phyloP scores from a whole-genome alignment of 2,113 vertebrate species.

The Isichthys henryi region DNA sequence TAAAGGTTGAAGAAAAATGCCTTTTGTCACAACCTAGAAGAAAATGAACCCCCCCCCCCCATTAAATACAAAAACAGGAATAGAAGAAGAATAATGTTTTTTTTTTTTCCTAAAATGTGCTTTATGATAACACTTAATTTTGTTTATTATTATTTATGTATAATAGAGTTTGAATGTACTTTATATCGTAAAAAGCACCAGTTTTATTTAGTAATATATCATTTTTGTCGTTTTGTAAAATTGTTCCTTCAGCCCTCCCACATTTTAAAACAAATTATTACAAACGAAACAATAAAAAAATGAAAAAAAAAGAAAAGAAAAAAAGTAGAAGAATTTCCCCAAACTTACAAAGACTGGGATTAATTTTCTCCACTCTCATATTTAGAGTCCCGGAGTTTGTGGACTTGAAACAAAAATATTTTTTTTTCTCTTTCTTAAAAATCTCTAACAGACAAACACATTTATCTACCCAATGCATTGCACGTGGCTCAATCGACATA shows the following conservation, averaged over 20 bases:
- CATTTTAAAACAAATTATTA: slow-evolving; percentile 59
- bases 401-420: slow-evolving; percentile 64
- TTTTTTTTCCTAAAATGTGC: slow-evolving; percentile 62
- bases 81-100: slow-evolving; percentile 68
- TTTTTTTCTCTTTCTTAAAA: slow-evolving; percentile 64
- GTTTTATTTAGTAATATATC: slow-evolving; percentile 68
- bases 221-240: slow-evolving; percentile 61
- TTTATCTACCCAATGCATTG: slow-evolving; percentile 79
- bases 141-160: slow-evolving; percentile 67
- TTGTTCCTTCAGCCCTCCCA: slow-evolving; percentile 72
- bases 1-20: slow-evolving; percentile 56
- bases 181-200: slow-evolving; percentile 76
- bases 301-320: slow-evolving; percentile 42
- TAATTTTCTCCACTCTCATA: slow-evolving; percentile 51
- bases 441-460: slow-evolving; percentile 73
- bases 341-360: slow-evolving; percentile 66
- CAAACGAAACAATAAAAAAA: slow-evolving; percentile 55
- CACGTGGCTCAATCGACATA: slow-evolving; percentile 80
- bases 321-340: slow-evolving; percentile 51
- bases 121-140: slow-evolving; percentile 68
- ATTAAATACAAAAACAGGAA: slow-evolving; percentile 63
- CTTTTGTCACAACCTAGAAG: slow-evolving; percentile 62
- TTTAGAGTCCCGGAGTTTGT: slow-evolving; percentile 73
- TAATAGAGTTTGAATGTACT: slow-evolving; percentile 74
- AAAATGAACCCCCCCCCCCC: slow-evolving; percentile 59